Evolutionary conservation across 2,888 invertebrate species (phyloP).

Genomic region (Eupelmus urozonus): DNA sequence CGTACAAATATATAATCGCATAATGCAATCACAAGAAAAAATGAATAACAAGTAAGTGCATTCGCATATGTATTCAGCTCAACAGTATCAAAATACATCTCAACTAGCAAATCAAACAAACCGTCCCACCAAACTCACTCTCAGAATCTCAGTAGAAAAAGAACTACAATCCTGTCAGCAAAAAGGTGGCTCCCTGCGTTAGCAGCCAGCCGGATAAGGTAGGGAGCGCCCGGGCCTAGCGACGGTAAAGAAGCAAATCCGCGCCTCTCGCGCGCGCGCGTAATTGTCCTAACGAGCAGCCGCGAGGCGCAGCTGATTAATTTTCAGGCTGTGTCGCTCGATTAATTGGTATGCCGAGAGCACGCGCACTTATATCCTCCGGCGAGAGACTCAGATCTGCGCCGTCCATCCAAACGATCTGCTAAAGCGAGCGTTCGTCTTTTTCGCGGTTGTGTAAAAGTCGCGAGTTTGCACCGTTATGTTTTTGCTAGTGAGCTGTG

Average conservation of each 20-base stretch:
- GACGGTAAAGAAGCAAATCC: conserved; percentile 66
- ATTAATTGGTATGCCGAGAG: conserved; percentile 43
- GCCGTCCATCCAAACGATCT: conserved; percentile 28
- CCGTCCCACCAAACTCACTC: too few species aligned
- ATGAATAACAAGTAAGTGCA: too few species aligned
- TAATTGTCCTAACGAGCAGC: conserved; percentile 29
- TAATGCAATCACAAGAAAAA: too few species aligned
- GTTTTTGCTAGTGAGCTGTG: too few species aligned
- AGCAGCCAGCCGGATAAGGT: conserved; percentile 67
- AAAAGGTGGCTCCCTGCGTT: conserved; percentile 61
- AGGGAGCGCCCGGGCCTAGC: conserved; percentile 64
- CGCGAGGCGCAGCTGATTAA: conserved; percentile 19
- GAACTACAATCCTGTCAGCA: not conserved
- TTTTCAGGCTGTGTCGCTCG: conserved; percentile 41
- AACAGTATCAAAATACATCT: too few species aligned
- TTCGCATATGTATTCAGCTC: too few species aligned
- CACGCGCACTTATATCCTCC: not conserved
- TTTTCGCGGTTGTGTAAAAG: not conserved
- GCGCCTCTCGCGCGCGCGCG: conserved; percentile 10
- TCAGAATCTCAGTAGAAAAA: too few species aligned
- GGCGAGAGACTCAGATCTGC: not conserved
- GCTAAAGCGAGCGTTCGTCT: conserved; percentile 14
- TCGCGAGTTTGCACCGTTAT: not conserved
- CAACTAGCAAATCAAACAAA: too few species aligned
- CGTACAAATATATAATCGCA: too few species aligned